Evolutionary conservation across 2,797 vertebrate genomes (phyloP).

Genomic region (Knipowitschia caucasica): DNA sequence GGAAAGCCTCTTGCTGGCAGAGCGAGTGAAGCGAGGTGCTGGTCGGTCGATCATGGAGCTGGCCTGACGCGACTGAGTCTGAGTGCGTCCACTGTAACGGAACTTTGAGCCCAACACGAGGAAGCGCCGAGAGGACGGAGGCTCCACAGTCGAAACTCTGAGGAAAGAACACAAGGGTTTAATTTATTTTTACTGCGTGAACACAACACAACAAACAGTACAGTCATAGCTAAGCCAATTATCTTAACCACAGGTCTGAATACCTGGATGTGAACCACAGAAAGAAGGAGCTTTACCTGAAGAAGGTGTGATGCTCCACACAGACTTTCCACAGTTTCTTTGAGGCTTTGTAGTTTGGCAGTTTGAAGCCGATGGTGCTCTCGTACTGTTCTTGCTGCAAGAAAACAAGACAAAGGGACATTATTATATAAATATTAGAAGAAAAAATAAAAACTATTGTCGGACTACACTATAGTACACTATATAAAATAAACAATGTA

Average conservation of each 20-base stretch:
- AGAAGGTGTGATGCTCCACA: conserved; percentile 95
- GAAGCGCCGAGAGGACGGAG: conserved; percentile 85
- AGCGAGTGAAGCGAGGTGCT: conserved; percentile 88
- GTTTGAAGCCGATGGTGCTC: conserved; percentile 91
- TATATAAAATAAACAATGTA: too few relatives aligned
- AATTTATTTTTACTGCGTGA: neutral
- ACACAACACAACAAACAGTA: neutral
- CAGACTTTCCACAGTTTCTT: conserved; percentile 98
- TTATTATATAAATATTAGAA: neutral
- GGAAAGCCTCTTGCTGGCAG: conserved; percentile 89
- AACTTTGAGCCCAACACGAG: conserved; percentile 91
- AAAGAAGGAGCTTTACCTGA: conserved; percentile 81
- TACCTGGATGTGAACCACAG: conserved; percentile 19
- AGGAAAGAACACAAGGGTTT: neutral
- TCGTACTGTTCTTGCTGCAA: conserved; percentile 91
- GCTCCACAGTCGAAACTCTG: conserved; percentile 88
- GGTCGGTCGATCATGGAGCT: conserved; percentile 90
- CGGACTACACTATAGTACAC: too few relatives aligned
- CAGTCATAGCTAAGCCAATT: conserved; percentile 41
- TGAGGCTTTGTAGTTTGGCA: conserved; percentile 92
- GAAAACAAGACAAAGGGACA: conserved; percentile 19
- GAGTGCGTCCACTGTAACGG: conserved; percentile 90
- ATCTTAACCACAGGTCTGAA: conserved; percentile 38
- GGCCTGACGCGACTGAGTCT: conserved; percentile 90
- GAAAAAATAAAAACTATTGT: too few relatives aligned